Conservation (phyloP, 2,113 vertebrate genomes). For the Leuciscus idus region DNA sequence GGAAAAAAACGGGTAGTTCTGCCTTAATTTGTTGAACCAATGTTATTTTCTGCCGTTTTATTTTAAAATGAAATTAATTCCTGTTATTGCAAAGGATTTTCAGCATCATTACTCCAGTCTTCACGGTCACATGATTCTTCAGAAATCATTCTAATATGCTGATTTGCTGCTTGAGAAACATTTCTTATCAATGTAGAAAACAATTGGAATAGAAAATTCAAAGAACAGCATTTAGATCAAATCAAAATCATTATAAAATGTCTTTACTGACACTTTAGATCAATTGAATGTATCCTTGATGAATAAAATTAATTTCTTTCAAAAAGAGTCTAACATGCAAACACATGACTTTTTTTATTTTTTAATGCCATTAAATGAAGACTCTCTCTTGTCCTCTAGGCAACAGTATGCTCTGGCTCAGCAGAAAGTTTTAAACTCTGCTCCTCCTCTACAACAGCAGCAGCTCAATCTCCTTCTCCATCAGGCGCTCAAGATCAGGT, state of each 20-base stretch:
- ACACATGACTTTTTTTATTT: background rate
- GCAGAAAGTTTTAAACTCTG: constrained; percentile 89
- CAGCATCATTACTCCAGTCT: too few relatives aligned
- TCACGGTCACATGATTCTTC: too few relatives aligned
- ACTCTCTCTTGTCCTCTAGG: constrained; percentile 65
- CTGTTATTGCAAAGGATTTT: too few relatives aligned
- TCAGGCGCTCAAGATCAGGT: constrained; percentile 96
- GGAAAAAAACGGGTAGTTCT: background rate
- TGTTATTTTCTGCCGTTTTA: background rate
- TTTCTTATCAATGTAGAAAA: background rate
- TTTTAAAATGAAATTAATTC: too few relatives aligned
- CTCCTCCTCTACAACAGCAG: constrained; percentile 95
- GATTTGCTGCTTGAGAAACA: background rate
- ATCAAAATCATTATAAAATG: background rate
- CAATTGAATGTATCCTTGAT: background rate
- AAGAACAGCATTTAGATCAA: too few relatives aligned
- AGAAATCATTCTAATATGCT: background rate
- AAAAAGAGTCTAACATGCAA: background rate
- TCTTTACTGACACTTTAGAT: background rate
- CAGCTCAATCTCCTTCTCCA: constrained; percentile 91
- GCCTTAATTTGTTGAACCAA: background rate
- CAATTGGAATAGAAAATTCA: background rate
- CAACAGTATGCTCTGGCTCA: constrained; percentile 96
- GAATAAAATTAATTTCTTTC: background rate
- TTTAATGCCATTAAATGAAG: background rate